phyloP scores from a whole-genome alignment of 2,113 vertebrate genomes.

The Melanerpes formicivorus region DNA sequence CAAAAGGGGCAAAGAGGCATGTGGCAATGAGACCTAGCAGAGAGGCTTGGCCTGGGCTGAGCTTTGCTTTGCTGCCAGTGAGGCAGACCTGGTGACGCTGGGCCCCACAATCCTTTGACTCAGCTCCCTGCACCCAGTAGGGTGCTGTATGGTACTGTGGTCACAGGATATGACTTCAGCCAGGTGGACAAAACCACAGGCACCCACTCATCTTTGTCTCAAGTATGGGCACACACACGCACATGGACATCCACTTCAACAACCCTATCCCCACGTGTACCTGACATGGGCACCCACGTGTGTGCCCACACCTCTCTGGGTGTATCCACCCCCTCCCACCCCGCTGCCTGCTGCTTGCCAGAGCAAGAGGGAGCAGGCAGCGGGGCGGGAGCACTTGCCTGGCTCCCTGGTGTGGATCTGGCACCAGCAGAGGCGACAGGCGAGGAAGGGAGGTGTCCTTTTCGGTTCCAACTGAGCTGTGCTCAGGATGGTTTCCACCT shows the following conservation, averaged over 20 bases:
- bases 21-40: neutral
- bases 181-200: neutral
- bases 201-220: neutral
- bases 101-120: neutral
- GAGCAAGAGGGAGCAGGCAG: neutral
- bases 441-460: neutral
- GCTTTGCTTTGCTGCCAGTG: neutral
- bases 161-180: fast-evolving
- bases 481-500: neutral
- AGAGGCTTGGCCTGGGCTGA: neutral
- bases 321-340: neutral
- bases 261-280: fast-evolving
- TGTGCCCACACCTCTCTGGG: neutral
- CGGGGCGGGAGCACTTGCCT: fast-evolving
- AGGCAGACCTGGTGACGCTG: neutral
- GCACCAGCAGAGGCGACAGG: neutral
- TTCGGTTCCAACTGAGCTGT: neutral
- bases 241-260: fast-evolving
- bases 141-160: neutral
- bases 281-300: fast-evolving
- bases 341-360: neutral
- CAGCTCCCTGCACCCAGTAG: fast-evolving
- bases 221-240: neutral
- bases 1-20: neutral
- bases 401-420: neutral